Percentiles rank a stretch among this genome's conserved stretches.
phyloP scores from a whole-genome alignment of 1,140 invertebrate genomes.

The Polypedilum pembai region DNA sequence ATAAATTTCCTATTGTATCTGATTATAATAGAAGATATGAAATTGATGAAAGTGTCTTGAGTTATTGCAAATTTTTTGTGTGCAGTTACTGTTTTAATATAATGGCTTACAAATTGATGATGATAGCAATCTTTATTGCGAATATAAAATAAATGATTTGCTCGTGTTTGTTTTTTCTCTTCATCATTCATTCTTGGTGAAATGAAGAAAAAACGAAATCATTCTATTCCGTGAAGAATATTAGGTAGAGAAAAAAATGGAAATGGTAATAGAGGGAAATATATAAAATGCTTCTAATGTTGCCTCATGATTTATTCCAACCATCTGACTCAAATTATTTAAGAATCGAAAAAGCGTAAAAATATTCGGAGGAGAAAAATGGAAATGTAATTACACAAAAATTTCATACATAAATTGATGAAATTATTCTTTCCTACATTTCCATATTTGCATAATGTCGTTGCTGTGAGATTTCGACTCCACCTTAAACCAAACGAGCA shows the following conservation, averaged over 20 bases:
- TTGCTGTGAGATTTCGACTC: neutral
- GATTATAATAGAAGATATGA: no score
- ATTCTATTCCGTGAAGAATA: neutral
- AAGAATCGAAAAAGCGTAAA: conserved; percentile 15
- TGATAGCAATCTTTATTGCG: neutral
- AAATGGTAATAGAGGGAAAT: no score
- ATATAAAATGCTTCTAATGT: conserved; percentile 5
- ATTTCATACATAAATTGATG: neutral
- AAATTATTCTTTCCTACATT: neutral
- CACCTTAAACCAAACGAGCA: no score
- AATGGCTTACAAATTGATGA: conserved; percentile 11
- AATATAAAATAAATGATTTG: neutral
- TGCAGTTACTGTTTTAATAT: neutral
- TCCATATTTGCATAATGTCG: conserved; percentile 7
- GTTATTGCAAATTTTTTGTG: no score
- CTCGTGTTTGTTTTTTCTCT: neutral
- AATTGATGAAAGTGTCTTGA: no score
- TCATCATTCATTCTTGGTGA: neutral
- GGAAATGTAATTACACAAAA: conserved; percentile 14
- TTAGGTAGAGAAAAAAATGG: neutral
- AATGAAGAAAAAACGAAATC: neutral
- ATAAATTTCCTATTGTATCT: neutral
- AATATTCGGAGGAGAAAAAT: conserved; percentile 5
- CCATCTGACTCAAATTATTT: conserved; percentile 13
- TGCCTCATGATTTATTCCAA: neutral